Evolutionary conservation across 2,888 invertebrate genomes (phyloP), one percentile per base, ranked within the genome.

Genomic region (Tetranychus truncatus): DNA sequence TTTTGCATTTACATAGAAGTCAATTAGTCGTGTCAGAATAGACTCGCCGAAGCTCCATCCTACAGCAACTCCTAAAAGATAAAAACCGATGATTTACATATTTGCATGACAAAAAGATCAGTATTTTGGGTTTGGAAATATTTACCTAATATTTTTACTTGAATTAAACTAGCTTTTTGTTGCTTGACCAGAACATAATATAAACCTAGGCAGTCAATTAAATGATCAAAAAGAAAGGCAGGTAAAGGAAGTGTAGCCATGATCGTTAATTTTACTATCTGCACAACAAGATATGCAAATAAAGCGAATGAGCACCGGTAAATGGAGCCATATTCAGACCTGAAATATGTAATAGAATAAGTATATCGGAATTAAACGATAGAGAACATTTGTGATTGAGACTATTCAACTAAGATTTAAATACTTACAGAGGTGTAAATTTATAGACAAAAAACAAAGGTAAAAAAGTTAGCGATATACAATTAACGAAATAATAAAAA

Each of bases 41-140:
- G 77, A 76, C 72, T 77, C 77, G 7, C 74, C 74, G 15, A 76
- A 71, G 73, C 75, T 77, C 77, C 77, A 77, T 24, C 77, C 77
- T 15, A 77, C 71, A 45, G 77, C 77, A 45, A 76, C 67, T 20
- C 75, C 77, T 77, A 66, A 45, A 45, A 45, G 34, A 65, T 11
- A 71, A 21, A 71, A 21, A 45, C 24, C 21, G 24, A 65, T 21
- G 34, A 69, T 66, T 76, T 11, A 44, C 6, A 46, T 21, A 6
- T 73, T 73, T 18, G 73, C 44, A n/a, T 45, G 1, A 55, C 18
- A 15, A 15, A 7, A 20, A 71, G 6, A 21, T 18, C 66, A 66
- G 8, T 73, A 18, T 55, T 9, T 45, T 18, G 3, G 2, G 15
- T 15, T 20, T 18, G 0, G 3, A 6, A 66, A 24, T 73, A 55